Base-by-base conservation (phyloP, 2,113 vertebrate genomes). In the Calyptommatus sinebrachiatus region DNA sequence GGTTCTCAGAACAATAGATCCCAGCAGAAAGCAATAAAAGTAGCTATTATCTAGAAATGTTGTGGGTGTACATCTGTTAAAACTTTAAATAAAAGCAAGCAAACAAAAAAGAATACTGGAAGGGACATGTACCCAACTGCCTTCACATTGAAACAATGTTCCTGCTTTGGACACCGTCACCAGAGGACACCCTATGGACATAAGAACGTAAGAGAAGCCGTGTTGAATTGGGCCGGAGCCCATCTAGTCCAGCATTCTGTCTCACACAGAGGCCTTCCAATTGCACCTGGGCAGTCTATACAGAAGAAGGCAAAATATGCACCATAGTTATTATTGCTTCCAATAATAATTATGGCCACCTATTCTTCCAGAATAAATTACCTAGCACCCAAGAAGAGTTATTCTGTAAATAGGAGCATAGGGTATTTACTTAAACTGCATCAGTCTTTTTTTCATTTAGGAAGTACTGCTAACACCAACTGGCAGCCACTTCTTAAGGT, bases 281-380 rank as follows among this genome's bases (percentile, higher is more conserved):
- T 41, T 41, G 35, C 35, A 41, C 35, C 35, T 41, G 35, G 35
- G 35, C 35, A 41, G 2, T 41, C 35, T 41, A 5, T 4, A 41
- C 35, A 41, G 35, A 41, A 41, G 35, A 41, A 41, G 2, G 35
- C 35, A 41, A 41, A 41, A 41, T 41, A 41, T 41, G 35, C 35
- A 41, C 35, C 35, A 41, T 41, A 41, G 5, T 41, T 41, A 41
- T 41, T 45, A 45, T n/a, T 60, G 71, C 31, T 68, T 80, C 78
- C 70, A 66, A 66, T 80, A 66, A 73, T 80, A 80, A 29, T 31
- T 28, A 66, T 80, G 78, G 53, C 73, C 45, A 50, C 48, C 1
- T 48, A 26, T 48, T 29, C 12, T 21, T 72, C 22, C 60, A 72
- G 45, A 72, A 65, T 26, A 72, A 65, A 29, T 53, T 35, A 66